Conservation (phyloP, 2,888 invertebrate genomes). For the Chymomyza fuscimana region DNA sequence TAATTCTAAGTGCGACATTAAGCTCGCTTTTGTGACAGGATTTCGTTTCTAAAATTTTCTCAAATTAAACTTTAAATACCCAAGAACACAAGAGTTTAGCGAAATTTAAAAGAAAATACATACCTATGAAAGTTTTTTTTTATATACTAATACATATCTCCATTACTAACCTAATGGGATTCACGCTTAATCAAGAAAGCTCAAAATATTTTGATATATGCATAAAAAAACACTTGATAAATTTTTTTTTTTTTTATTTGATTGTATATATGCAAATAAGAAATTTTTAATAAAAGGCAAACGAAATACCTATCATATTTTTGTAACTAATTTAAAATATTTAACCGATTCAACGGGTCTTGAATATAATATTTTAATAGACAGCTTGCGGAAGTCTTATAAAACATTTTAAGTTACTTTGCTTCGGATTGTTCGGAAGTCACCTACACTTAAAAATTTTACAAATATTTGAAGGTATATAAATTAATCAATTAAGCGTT, state of each 20-base stretch:
- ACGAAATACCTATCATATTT: background rate
- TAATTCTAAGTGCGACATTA: too few relatives aligned
- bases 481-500: background rate
- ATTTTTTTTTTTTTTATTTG: slow-evolving; percentile 12
- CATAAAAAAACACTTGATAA: background rate
- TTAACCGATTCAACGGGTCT: background rate
- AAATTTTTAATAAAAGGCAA: background rate
- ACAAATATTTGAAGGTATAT: background rate
- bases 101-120: too few relatives aligned
- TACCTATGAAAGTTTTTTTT: too few relatives aligned
- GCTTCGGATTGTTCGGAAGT: background rate
- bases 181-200: background rate
- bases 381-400: background rate
- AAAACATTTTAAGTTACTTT: too few relatives aligned
- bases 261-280: slow-evolving; percentile 20
- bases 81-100: too few relatives aligned
- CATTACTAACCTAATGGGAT: background rate
- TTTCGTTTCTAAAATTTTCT: too few relatives aligned
- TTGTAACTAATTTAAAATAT: background rate
- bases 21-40: too few relatives aligned
- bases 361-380: background rate
- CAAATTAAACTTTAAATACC: too few relatives aligned
- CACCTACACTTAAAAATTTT: background rate
- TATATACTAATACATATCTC: too few relatives aligned
- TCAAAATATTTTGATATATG: background rate